Evolutionary conservation across 2,113 vertebrate species (phyloP).

Genomic region (Leptocoma aspasia): DNA sequence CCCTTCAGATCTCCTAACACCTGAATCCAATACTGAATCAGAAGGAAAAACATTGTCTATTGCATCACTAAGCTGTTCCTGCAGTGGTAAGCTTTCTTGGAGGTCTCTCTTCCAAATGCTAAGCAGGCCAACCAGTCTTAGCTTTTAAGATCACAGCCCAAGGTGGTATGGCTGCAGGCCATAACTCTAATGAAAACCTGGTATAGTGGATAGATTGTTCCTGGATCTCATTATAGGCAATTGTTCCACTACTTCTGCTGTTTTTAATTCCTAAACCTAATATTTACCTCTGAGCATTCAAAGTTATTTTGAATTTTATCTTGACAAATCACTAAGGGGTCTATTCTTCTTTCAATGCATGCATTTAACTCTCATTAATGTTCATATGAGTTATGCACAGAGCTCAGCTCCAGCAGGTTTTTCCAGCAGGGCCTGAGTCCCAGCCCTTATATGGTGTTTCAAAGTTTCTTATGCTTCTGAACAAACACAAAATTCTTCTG

Average conservation of each 20-base stretch:
- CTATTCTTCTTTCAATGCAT: conserved; percentile 43
- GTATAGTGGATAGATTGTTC: conserved; percentile 62
- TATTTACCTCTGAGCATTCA: conserved; percentile 57
- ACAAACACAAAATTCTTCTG: conserved; percentile 47
- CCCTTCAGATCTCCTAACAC: not conserved
- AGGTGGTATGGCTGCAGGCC: conserved; percentile 64
- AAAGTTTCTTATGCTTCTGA: conserved; percentile 36
- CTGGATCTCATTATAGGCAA: conserved; percentile 62
- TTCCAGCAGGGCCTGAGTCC: not conserved
- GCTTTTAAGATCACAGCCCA: conserved; percentile 52
- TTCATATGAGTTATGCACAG: conserved; percentile 10
- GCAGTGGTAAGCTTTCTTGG: conserved; percentile 23
- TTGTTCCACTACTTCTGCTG: conserved; percentile 45
- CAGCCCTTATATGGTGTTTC: conserved; percentile 39
- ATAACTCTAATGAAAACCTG: conserved; percentile 64
- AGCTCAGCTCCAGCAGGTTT: conserved; percentile 27
- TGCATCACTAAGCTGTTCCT: conserved; percentile 24
- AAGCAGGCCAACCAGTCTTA: conserved; percentile 11
- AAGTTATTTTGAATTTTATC: conserved; percentile 64
- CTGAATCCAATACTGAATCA: conserved; percentile 17
- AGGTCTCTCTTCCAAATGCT: conserved; percentile 51
- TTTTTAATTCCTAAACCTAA: conserved; percentile 55
- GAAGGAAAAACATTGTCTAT: conserved; percentile 21
- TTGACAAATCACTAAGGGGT: conserved; percentile 51
- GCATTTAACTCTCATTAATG: conserved; percentile 49